Base-by-base conservation (phyloP, 2,888 invertebrate genomes). In the Aspidiotus destructor region DNA sequence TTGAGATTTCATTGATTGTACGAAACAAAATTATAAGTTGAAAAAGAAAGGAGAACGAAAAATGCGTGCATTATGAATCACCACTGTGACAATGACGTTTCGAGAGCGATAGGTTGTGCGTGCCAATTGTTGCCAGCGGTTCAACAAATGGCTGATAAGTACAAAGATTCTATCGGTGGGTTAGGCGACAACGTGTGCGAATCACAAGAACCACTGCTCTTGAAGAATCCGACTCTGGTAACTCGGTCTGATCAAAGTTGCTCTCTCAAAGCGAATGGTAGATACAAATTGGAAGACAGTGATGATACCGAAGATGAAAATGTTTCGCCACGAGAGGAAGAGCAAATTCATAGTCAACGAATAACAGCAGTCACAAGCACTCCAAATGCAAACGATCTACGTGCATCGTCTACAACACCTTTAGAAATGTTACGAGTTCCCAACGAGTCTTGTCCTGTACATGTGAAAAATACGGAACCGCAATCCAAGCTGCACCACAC, bases 391-490 rank as follows among this genome's bases (percentile, higher is more conserved):
- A 48, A 11, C n/a, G 48, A 48, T n/a, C 6, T 48, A 11, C 48
- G 13, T 9, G 55, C 13, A 55, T 13, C 13, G 13, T 16, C n/a
- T 11, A 55, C n/a, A 15, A 16, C 13, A 8, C 58, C 58, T 10
- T 17, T 40, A 10, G 28, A 28, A 10, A 40, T 28, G 7, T 13
- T 58, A 16, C 58, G 58, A 8, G 40, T 58, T 58, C 58, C 58
- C 7, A 58, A 58, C 28, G 17, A 28, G 13, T 40, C 28, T 17
- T 58, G 58, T 58, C 58, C 58, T 13, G 58, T 58, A 28, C 58
- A 58, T 58, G 28, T 28, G 28, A 28, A 28, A 28, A 28, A 28
- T 28, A 28, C 28, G 28, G 28, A 28, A 28, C 28, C 28, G 28
- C 28, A 28, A 28, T 28, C 28, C 28, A 28, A 28, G 28, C 5